These are phyloP conservation scores for Hemaris fuciformis DNA, from an alignment of 2,888 invertebrate species.

Conservation along the genomic window DNA sequence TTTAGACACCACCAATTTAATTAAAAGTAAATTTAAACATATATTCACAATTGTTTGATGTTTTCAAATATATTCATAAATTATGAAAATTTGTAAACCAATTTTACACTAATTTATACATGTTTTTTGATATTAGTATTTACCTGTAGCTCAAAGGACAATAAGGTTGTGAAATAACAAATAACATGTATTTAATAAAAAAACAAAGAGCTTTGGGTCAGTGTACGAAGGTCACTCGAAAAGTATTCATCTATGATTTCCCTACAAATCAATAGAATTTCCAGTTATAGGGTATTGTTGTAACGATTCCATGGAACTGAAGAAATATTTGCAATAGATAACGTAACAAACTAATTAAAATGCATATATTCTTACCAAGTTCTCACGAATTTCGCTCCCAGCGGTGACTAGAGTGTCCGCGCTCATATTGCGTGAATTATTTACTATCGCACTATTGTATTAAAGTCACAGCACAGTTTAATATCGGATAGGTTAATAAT, in stretches of 20 bases:
- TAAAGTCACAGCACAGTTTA: constrained; percentile 14
- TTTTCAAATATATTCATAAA: not conserved
- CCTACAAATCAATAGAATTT: not conserved
- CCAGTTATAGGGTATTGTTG: not conserved
- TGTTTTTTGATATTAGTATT: not conserved
- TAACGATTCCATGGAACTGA: not conserved
- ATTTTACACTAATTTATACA: not conserved
- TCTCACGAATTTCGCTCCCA: constrained; percentile 65
- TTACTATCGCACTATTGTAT: constrained; percentile 7
- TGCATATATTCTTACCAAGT: constrained; percentile 55
- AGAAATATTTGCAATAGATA: not conserved
- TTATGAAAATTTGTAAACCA: not conserved
- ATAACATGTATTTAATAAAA: not conserved
- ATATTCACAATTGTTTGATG: not conserved
- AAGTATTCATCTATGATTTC: not conserved
- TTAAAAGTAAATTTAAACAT: not conserved
- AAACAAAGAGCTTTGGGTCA: constrained; percentile 13
- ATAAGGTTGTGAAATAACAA: not conserved
- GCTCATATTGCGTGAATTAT: constrained; percentile 47
- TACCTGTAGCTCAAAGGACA: not conserved
- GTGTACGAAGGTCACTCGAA: constrained; percentile 12
- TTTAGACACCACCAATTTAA: not conserved
- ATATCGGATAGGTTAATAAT: not conserved
- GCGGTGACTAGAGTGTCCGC: constrained; percentile 54
- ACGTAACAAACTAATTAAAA: not conserved